Evolutionary conservation across 2,797 vertebrate genomes (phyloP), one percentile per base, ranked within the genome.

Genomic region (Poeciliopsis presidionis): DNA sequence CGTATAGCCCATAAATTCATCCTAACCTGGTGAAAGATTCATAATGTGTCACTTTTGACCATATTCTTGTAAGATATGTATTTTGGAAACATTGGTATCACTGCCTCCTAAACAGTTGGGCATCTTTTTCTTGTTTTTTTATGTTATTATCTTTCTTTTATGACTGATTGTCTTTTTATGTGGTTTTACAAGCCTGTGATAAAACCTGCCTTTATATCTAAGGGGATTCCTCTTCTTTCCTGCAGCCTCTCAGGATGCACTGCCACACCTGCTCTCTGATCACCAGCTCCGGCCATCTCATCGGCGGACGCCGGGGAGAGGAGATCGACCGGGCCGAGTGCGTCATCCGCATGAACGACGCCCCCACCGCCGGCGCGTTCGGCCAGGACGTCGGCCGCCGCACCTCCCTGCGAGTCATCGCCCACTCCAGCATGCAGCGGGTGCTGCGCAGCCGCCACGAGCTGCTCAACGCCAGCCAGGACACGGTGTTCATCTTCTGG

Each of bases 261-360:
- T 99, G 98, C 91, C 90, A 87, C 82, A 97, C 94, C 85, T 99
- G 98, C 8, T 96, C 98, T 0, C 93, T 99, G 88, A 98, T 99
- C 80, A 99, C 97, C 83, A 99, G 98, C 94, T 99, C 98, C 0
- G 98, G 98, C 41, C 98, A 99, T 83, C 96, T 99, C 41, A 95
- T 97, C 45, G 96, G 94, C 18, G 96, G 98, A 55, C 89, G 91
- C 0, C 96, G 95, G 25, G 98, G 98, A 0, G 79, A 93, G 39
- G 96, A 96, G 73, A 99, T 99, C 3, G 98, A 99, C 93, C 91
- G 81, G 84, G 96, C 97, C 0, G 97, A 99, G 81, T 99, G 98
- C 0, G 97, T 99, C 81, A 98, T 99, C 85, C 97, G 98, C 45
- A 99, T 99, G 98, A 99, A 99, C 3, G 98, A 99, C 0, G 98